These are phyloP conservation scores for Blera fallax DNA, from an alignment of 2,888 invertebrate species.

Conservation along the genomic window DNA sequence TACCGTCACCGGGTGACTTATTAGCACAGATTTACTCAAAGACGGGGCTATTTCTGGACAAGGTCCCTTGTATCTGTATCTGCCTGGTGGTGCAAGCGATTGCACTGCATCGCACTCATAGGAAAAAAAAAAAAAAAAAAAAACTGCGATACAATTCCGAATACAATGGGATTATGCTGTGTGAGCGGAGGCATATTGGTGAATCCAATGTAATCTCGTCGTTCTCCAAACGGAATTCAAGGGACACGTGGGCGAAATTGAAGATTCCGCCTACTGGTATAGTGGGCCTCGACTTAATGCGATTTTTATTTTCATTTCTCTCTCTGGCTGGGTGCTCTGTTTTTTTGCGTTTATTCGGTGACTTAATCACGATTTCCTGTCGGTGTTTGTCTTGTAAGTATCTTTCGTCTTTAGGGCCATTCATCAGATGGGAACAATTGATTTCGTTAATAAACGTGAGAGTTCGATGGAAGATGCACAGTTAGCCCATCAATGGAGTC, in stretches of 20 bases:
- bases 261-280: slow-evolving; percentile 17
- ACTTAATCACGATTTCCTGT: slow-evolving; percentile 49
- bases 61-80: not conserved
- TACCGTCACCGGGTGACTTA: slow-evolving; percentile 31
- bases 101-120: not conserved
- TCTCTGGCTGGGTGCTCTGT: not conserved
- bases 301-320: not conserved
- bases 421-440: slow-evolving; percentile 15
- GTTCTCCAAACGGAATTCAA: not conserved
- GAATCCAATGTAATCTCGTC: slow-evolving; percentile 13
- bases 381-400: slow-evolving; percentile 34
- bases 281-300: not conserved
- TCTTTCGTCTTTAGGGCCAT: not conserved
- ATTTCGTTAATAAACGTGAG: slow-evolving; percentile 47
- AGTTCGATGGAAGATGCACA: not conserved
- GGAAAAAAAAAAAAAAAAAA: not conserved
- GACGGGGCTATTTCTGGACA: not conserved
- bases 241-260: slow-evolving; percentile 40
- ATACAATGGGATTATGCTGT: slow-evolving; percentile 20
- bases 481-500: not conserved
- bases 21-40: slow-evolving; percentile 25
- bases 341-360: not conserved
- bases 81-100: too few relatives aligned
- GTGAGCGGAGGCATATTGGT: not conserved
- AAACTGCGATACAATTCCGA: slow-evolving; percentile 12